Percentiles rank a stretch among this genome's conserved stretches.
Conservation (phyloP, 1,140 invertebrate genomes). For the Gonioctena quinquepunctata region DNA sequence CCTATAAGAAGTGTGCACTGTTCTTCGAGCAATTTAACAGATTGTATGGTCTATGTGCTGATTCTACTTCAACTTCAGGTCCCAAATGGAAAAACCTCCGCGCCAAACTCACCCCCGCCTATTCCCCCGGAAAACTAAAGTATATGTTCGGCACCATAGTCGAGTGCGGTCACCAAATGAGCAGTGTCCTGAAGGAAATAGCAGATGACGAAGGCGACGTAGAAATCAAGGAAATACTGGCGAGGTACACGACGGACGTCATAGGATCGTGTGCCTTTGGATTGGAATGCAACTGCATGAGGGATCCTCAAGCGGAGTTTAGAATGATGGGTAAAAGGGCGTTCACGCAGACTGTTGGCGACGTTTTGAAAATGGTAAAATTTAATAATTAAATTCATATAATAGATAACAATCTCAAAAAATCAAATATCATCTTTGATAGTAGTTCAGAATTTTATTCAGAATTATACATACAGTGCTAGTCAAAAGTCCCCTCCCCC, state of each 20-base stretch:
- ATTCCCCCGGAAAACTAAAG: conserved; percentile 59
- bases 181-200: conserved; percentile 33
- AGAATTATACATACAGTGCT: too few relatives aligned
- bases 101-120: conserved; percentile 59
- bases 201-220: conserved; percentile 18
- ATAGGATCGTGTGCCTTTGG: conserved; percentile 64
- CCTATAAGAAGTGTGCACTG: too few relatives aligned
- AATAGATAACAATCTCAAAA: too few relatives aligned
- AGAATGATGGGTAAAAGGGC: conserved; percentile 55
- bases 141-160: conserved; percentile 54
- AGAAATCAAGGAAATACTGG: conserved; percentile 35
- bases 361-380: conserved; percentile 45
- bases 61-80: conserved; percentile 50
- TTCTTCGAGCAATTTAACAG: too few relatives aligned
- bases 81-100: conserved; percentile 60
- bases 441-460: too few relatives aligned
- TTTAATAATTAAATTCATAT: too few relatives aligned
- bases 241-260: conserved; percentile 61
- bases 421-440: too few relatives aligned
- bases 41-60: too few relatives aligned
- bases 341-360: conserved; percentile 46
- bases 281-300: conserved; percentile 60
- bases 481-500: too few relatives aligned
- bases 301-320: conserved; percentile 58
- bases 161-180: conserved; percentile 45